phyloP scores from a whole-genome alignment of 1,140 invertebrate species.

The Cardiocondyla obscurior region DNA sequence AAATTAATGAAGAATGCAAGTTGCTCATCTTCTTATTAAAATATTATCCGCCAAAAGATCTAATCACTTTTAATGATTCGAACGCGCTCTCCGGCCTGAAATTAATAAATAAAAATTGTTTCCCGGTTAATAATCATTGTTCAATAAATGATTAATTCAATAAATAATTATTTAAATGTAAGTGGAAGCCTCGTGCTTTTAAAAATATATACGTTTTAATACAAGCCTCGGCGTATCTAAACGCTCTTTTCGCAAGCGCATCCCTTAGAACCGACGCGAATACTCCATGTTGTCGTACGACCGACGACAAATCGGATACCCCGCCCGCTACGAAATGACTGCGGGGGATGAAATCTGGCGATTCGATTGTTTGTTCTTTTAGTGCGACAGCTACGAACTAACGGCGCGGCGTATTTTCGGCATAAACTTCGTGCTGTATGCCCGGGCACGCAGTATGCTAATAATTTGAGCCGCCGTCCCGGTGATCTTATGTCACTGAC shows the following conservation, averaged over 20 bases:
- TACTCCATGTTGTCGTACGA: background rate
- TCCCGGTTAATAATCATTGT: background rate
- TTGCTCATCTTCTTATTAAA: background rate
- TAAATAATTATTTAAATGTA: background rate
- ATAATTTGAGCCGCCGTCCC: slow-evolving; percentile 70
- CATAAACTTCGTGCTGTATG: slow-evolving; percentile 77
- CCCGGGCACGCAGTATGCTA: slow-evolving; percentile 78
- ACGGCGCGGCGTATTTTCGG: slow-evolving; percentile 34
- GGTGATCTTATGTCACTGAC: slow-evolving; percentile 59
- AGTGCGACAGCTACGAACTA: slow-evolving; percentile 57
- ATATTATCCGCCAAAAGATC: background rate
- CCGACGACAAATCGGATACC: slow-evolving; percentile 36
- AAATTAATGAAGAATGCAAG: background rate
- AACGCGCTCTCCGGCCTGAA: background rate
- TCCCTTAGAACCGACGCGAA: slow-evolving; percentile 5
- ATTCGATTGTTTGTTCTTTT: slow-evolving; percentile 67
- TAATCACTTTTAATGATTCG: background rate
- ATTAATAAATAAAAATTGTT: background rate
- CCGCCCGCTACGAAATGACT: background rate
- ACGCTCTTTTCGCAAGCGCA: background rate
- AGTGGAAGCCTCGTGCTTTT: background rate
- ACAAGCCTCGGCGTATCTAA: background rate
- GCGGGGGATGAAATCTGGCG: slow-evolving; percentile 16
- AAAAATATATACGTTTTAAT: background rate
- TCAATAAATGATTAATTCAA: no score